phyloP scores from a whole-genome alignment of 2,888 invertebrate genomes.

The Acleris laterana region DNA sequence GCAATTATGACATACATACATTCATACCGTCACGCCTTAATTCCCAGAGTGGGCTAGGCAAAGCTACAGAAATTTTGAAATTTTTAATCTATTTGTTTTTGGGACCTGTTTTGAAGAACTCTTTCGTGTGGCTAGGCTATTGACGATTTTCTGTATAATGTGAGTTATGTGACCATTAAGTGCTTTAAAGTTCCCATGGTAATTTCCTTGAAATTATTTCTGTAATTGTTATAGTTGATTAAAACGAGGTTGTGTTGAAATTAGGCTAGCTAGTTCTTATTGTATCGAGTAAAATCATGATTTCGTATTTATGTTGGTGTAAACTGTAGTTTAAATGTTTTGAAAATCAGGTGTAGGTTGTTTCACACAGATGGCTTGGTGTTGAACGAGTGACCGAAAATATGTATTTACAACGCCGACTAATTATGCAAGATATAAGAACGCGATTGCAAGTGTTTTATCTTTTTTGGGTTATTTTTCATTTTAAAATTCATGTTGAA shows the following conservation, averaged over 20 bases:
- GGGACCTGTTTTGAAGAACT: neutral
- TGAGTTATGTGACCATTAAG: conserved; percentile 20
- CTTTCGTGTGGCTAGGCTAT: neutral
- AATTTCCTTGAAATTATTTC: conserved; percentile 21
- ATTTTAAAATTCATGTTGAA: no score
- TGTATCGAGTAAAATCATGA: conserved; percentile 5
- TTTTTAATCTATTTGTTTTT: neutral
- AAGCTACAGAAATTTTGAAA: no score
- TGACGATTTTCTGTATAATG: neutral
- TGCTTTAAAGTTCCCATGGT: conserved; percentile 24
- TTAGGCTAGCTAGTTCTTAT: neutral
- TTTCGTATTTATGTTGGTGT: conserved; percentile 10
- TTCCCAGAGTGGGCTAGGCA: no score
- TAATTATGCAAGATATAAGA: no score
- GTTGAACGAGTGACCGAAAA: no score
- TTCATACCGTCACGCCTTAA: no score
- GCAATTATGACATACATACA: no score
- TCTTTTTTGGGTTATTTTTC: no score
- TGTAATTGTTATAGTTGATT: conserved; percentile 10
- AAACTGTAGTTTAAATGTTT: conserved; percentile 10
- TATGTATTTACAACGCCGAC: no score
- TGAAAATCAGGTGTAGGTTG: no score
- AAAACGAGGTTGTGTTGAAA: conserved; percentile 3
- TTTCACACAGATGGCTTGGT: no score
- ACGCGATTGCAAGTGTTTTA: no score